Conservation (phyloP, 2,888 invertebrate genomes). For the Dicyrtomina minuta region DNA sequence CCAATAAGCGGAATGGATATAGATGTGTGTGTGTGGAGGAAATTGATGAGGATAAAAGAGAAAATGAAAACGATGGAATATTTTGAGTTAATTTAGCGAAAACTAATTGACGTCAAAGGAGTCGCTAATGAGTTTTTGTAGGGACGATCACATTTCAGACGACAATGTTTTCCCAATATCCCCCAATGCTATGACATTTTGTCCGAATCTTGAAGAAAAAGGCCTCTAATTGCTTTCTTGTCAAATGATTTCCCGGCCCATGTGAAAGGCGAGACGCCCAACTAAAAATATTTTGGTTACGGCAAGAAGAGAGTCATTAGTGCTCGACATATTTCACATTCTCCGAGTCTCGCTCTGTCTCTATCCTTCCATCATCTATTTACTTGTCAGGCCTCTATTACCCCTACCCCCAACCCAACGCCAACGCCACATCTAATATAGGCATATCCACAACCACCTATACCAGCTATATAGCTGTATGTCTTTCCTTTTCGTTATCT, state of each 20-base stretch:
- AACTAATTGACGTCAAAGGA: conserved; percentile 50
- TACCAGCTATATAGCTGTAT: not conserved
- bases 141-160: conserved; percentile 30
- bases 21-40: not conserved
- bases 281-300: conserved; percentile 53
- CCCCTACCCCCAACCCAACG: not conserved
- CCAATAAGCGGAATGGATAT: no score
- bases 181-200: conserved; percentile 28
- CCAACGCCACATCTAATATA: not conserved
- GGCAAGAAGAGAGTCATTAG: conserved; percentile 52
- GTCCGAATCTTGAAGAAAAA: conserved; percentile 31
- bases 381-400: not conserved
- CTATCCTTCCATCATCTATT: conserved; percentile 22
- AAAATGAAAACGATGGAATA: not conserved
- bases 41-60: not conserved
- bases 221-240: conserved; percentile 54
- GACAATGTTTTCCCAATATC: conserved; percentile 32
- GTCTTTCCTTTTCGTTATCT: not conserved
- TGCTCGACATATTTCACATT: conserved; percentile 52
- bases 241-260: conserved; percentile 54
- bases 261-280: conserved; percentile 52
- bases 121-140: conserved; percentile 39
- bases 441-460: not conserved
- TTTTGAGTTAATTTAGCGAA: conserved; percentile 48
- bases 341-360: conserved; percentile 19